Percentiles rank a stretch among this genome's conserved stretches.
These are phyloP conservation scores for Toxonevra muliebris DNA, from an alignment of 2,888 invertebrate species.

Conservation along the genomic window DNA sequence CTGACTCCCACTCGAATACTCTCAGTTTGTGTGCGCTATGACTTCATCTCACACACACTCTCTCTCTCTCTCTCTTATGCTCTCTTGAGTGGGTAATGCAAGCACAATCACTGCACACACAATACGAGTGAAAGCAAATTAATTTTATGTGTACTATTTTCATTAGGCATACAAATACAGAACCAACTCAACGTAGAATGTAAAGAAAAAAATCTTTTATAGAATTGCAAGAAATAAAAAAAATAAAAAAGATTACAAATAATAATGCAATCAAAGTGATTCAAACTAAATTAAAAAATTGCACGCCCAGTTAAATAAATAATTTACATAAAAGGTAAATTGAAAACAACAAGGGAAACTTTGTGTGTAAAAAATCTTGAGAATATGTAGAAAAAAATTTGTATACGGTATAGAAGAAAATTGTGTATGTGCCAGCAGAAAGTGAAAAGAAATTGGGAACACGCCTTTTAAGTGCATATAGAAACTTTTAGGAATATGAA, in stretches of 20 bases:
- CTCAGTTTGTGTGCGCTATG: no score
- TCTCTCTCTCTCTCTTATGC: no score
- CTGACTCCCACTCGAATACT: no score
- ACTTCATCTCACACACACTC: no score
- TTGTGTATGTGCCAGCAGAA: slow-evolving; percentile 36
- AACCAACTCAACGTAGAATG: neutral
- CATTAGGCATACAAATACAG: no score
- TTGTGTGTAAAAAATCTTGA: neutral
- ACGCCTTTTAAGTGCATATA: slow-evolving; percentile 47
- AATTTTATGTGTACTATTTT: no score
- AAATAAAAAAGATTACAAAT: neutral
- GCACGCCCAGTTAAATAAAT: neutral
- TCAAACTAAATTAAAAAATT: slow-evolving; percentile 10
- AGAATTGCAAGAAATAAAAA: neutral
- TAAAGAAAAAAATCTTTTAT: neutral
- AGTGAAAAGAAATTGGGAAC: slow-evolving; percentile 43
- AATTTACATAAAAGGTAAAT: slow-evolving; percentile 1
- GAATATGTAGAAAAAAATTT: slow-evolving; percentile 8
- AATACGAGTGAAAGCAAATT: no score
- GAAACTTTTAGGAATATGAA: neutral
- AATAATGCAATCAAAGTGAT: slow-evolving; percentile 6
- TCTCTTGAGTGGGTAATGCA: no score
- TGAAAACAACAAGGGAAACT: no score
- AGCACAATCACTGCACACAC: no score
- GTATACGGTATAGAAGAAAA: slow-evolving; percentile 43